Evolutionary conservation across 1,140 invertebrate species (phyloP), one percentile per base, ranked within the genome.

Genomic region (Halesus radiatus): DNA sequence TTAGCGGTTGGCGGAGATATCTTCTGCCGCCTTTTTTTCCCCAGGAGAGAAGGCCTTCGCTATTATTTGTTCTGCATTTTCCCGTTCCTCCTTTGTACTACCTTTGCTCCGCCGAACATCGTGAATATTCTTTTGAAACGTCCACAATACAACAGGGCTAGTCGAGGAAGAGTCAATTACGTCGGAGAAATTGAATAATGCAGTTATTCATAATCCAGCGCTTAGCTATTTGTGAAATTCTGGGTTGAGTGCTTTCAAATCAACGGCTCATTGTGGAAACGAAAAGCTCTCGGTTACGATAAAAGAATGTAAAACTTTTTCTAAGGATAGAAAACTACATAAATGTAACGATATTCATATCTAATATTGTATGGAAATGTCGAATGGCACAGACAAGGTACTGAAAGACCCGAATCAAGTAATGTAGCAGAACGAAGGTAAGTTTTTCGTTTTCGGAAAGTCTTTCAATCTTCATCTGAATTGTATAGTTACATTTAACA

Each of bases 1-100:
- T 82, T 82, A 82, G 81, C 54, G 81, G 53, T 52, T 70, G 74
- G 16, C 72, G 45, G 73, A 64, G 73, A 62, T 66, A 68, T 23
- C 75, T 80, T 64, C 23, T 56, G 16, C 50, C 50, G 72, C 72
- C 72, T 75, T 73, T 80, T 80, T 75, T 66, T n/a, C 37, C 16
- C 45, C 37, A 8, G 29, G 50, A 72, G 10, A 13, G 37, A 22
- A 45, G 13, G 5, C 29, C 54, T 64, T 80, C 58, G 37, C 62
- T 76, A 70, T 76, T 54, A 66, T 75, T 76, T 76, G 74, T 75
- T 62, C 79, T 52, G 64, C 54, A 75, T 50, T 80, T 66, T 37
- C 22, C 66, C 78, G 29, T 45, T 23, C 22, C 50, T 64, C 26
- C 50, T 70, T 76, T 68, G 54, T 68, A 23, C 15, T 56, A 23